phyloP scores from a whole-genome alignment of 2,888 invertebrate genomes.

The Agrenia bidenticulata region DNA sequence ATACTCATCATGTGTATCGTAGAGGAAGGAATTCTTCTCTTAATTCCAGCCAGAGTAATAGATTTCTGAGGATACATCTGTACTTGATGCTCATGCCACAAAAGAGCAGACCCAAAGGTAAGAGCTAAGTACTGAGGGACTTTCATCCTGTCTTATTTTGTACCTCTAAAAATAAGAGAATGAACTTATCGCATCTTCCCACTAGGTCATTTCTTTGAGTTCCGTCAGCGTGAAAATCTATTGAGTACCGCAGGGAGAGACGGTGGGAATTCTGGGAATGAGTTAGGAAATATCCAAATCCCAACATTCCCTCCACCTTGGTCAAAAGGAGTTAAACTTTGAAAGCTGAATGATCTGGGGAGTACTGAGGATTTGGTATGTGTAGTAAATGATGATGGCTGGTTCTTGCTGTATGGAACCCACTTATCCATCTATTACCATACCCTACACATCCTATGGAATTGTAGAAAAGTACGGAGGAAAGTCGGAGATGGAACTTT shows the following conservation, averaged over 20 bases:
- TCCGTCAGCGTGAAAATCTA: neutral
- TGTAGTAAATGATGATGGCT: neutral
- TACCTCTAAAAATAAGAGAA: too few species aligned
- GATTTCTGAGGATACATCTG: neutral
- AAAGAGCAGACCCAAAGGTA: too few species aligned
- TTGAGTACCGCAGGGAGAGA: neutral
- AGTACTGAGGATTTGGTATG: too few species aligned
- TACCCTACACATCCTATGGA: too few species aligned
- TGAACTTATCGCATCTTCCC: conserved; percentile 15
- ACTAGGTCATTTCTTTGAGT: too few species aligned
- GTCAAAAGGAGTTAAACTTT: neutral
- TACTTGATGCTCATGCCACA: too few species aligned
- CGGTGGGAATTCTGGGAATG: neutral
- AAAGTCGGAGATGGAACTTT: conserved; percentile 5
- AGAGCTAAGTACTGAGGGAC: too few species aligned
- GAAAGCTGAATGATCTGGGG: neutral
- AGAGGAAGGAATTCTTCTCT: neutral
- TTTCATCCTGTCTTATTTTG: too few species aligned
- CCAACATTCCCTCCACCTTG: neutral
- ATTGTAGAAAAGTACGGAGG: neutral
- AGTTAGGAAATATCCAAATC: neutral
- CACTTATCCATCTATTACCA: conserved; percentile 20
- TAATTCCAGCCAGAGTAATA: neutral
- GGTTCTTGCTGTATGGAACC: neutral
- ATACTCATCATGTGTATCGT: too few species aligned